These are phyloP conservation scores for Tetranychus cinnabarinus DNA, from an alignment of 1,140 invertebrate species.

Conservation along the genomic window DNA sequence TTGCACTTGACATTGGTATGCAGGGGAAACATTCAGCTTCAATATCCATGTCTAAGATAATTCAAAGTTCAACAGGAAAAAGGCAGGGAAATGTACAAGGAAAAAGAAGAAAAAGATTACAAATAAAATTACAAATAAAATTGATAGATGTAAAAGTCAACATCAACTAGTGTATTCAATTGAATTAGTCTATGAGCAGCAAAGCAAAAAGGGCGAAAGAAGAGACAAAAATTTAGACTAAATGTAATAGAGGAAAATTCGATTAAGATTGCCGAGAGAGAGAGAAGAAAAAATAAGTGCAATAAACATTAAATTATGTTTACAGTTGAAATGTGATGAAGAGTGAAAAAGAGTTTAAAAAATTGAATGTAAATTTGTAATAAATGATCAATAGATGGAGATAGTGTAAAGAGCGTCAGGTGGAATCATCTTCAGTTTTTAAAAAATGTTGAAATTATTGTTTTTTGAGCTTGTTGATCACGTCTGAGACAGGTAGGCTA, in stretches of 20 bases:
- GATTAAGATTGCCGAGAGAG: neutral
- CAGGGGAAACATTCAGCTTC: slow-evolving; percentile 2
- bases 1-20: slow-evolving; percentile 5
- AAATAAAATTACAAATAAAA: neutral
- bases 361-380: neutral
- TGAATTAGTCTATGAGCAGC: too few relatives aligned
- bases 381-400: neutral
- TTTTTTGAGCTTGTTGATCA: too few relatives aligned
- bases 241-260: too few relatives aligned
- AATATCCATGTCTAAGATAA: neutral
- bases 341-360: neutral
- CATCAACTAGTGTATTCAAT: too few relatives aligned
- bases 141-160: too few relatives aligned
- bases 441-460: too few relatives aligned
- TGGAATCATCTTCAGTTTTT: neutral
- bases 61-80: neutral
- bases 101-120: neutral
- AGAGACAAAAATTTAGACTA: too few relatives aligned
- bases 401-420: neutral
- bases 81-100: neutral
- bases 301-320: neutral
- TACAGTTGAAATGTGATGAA: neutral
- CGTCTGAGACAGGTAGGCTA: too few relatives aligned
- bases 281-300: neutral
- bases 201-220: too few relatives aligned